Evolutionary conservation across 2,113 vertebrate genomes (phyloP).

Genomic region (human): DNA sequence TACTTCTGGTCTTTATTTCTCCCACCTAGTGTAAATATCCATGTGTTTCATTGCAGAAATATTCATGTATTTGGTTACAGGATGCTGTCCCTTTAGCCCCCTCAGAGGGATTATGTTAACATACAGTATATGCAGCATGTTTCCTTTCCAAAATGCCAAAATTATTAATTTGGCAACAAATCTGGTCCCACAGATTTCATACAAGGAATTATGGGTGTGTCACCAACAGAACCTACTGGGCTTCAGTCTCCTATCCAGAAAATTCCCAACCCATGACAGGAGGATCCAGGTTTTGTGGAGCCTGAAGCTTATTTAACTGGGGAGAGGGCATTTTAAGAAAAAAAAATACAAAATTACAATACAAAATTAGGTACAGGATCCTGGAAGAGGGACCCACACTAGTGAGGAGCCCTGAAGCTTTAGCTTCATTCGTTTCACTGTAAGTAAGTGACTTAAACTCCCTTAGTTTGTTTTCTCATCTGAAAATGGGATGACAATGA

Average conservation of each 20-base stretch:
- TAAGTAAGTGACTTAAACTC: neutral
- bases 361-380: neutral
- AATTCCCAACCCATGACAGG: neutral
- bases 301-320: neutral
- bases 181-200: neutral
- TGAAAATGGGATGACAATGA: neutral
- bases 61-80: neutral
- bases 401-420: neutral
- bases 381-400: neutral
- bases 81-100: neutral
- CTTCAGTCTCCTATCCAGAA: neutral
- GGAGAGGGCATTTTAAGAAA: neutral
- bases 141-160: neutral
- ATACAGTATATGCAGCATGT: rapidly evolving
- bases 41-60: neutral
- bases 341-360: neutral
- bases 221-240: neutral
- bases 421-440: neutral
- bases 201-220: neutral
- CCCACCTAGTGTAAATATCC: neutral
- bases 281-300: neutral
- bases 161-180: neutral
- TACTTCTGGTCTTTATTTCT: neutral
- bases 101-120: neutral
- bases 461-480: neutral